phyloP scores from a whole-genome alignment of 2,888 invertebrate genomes.

The Diplolepis rosae region DNA sequence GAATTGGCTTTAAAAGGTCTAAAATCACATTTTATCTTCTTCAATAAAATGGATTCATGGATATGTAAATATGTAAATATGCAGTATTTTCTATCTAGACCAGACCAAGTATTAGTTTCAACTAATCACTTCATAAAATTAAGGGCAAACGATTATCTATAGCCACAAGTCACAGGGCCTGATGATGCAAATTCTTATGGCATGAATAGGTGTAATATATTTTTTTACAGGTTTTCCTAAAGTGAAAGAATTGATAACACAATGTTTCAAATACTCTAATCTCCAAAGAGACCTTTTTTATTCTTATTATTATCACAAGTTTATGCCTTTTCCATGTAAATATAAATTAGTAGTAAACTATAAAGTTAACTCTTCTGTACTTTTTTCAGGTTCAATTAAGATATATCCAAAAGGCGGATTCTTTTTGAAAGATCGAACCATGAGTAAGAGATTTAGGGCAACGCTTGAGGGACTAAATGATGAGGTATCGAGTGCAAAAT shows the following conservation, averaged over 20 bases:
- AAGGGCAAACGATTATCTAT: too few species aligned
- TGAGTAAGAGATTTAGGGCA: background rate
- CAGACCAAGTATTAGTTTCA: too few species aligned
- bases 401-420: background rate
- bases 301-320: background rate
- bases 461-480: background rate
- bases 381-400: background rate
- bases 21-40: too few species aligned
- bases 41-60: too few species aligned
- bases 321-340: background rate
- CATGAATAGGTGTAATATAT: background rate
- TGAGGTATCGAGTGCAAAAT: constrained; percentile 12
- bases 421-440: background rate
- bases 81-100: too few species aligned
- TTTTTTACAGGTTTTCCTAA: background rate
- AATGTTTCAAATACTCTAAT: background rate
- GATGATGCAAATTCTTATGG: background rate
- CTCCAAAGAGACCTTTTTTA: background rate
- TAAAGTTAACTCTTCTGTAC: background rate
- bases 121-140: too few species aligned
- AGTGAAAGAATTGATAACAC: background rate
- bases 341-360: background rate
- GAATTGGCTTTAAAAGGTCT: too few species aligned
- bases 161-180: too few species aligned
- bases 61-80: too few species aligned